Evolutionary conservation across 2,888 invertebrate species (phyloP).

Genomic region (Diaphora mendica): DNA sequence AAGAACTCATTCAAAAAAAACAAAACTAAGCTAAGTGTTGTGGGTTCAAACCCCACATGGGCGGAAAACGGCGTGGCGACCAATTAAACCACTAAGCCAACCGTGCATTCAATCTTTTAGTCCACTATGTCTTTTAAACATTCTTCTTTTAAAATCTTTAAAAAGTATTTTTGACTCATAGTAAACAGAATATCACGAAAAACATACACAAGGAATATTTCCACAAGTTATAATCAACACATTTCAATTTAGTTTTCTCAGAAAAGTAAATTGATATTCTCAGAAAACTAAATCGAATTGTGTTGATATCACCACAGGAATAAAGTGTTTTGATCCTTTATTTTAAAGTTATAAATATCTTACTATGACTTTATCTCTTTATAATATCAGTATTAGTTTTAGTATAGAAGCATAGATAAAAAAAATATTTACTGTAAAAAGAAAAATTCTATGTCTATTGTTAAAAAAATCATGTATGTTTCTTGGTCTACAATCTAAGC

Average conservation of each 20-base stretch:
- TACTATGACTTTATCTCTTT: too few species aligned
- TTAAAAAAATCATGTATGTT: not conserved
- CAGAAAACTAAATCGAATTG: not conserved
- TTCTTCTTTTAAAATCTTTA: too few species aligned
- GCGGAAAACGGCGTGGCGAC: too few species aligned
- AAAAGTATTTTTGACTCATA: not conserved
- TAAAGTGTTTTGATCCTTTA: not conserved
- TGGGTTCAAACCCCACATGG: too few species aligned
- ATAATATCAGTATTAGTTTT: too few species aligned
- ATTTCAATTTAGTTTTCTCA: slow-evolving; percentile 7
- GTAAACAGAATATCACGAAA: not conserved
- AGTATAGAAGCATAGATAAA: too few species aligned
- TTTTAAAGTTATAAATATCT: too few species aligned
- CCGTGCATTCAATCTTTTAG: too few species aligned
- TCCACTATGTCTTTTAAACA: too few species aligned
- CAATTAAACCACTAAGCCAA: too few species aligned
- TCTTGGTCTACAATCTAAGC: not conserved
- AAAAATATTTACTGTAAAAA: not conserved
- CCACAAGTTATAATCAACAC: not conserved
- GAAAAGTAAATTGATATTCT: not conserved
- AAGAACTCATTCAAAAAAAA: too few species aligned
- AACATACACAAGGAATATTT: not conserved
- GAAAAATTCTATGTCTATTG: not conserved
- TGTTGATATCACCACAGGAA: not conserved
- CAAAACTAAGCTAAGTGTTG: too few species aligned